A percentile compares a stretch with the other conserved stretches of the same genome.
phyloP scores from a whole-genome alignment of 2,888 invertebrate genomes.

The Hypena proboscidalis region DNA sequence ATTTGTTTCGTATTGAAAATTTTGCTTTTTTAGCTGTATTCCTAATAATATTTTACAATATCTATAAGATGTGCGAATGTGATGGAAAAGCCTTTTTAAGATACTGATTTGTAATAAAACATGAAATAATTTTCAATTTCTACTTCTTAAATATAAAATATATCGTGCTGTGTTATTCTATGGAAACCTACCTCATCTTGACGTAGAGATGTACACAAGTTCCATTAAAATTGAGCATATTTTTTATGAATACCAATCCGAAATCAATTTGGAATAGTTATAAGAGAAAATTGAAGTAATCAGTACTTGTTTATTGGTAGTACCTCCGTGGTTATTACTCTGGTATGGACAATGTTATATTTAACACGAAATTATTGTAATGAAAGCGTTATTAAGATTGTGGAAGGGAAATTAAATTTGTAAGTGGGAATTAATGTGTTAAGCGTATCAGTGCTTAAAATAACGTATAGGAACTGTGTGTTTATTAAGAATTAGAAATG shows the following conservation, averaged over 20 bases:
- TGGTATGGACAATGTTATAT: background rate
- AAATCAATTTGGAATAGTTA: constrained; percentile 44
- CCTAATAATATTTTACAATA: too few species aligned
- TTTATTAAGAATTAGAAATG: too few species aligned
- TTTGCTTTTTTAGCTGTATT: too few species aligned
- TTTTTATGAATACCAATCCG: constrained; percentile 26
- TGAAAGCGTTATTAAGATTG: background rate
- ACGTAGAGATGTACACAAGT: constrained; percentile 19
- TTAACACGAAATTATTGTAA: background rate
- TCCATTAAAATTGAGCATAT: constrained; percentile 36
- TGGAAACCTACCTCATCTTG: constrained; percentile 14
- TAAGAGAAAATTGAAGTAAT: constrained; percentile 38
- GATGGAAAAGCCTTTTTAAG: too few species aligned
- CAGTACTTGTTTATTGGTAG: constrained; percentile 3
- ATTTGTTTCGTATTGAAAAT: too few species aligned
- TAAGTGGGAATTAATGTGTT: background rate
- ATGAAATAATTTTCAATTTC: too few species aligned
- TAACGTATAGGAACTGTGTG: too few species aligned
- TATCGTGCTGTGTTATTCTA: background rate
- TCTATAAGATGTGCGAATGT: too few species aligned
- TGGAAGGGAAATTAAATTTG: background rate
- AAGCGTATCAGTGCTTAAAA: too few species aligned
- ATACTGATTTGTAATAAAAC: too few species aligned
- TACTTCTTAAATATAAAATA: too few species aligned
- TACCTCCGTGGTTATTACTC: background rate